These are phyloP conservation scores for Eurystomus gularis DNA, from an alignment of 2,113 vertebrate species.

Conservation along the genomic window DNA sequence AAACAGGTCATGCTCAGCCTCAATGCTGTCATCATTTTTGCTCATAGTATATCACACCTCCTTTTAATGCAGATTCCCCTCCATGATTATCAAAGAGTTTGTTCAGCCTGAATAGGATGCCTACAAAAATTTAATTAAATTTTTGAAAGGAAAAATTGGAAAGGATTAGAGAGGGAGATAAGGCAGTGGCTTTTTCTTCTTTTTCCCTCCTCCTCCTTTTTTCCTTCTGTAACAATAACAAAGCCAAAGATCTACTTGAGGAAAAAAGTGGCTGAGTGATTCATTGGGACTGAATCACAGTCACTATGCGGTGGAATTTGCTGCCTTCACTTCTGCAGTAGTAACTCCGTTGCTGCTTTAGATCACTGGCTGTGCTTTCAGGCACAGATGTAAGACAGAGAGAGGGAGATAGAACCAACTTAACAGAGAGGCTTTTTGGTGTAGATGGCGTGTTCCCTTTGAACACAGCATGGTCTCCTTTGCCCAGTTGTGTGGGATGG, in stretches of 20 bases:
- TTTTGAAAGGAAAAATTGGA: not conserved
- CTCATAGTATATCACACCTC: not conserved
- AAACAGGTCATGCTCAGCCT: not conserved
- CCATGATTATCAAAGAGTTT: not conserved
- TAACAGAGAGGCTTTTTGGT: not conserved
- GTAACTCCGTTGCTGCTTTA: not conserved
- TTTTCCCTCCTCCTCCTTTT: not conserved
- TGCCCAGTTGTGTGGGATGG: not conserved
- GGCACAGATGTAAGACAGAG: not conserved
- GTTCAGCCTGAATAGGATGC: not conserved
- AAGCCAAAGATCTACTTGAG: conserved; percentile 28
- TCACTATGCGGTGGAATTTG: not conserved
- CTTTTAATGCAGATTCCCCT: not conserved
- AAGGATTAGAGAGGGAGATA: not conserved
- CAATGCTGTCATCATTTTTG: not conserved
- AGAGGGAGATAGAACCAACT: not conserved
- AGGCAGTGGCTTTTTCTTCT: not conserved
- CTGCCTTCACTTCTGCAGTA: conserved; percentile 1
- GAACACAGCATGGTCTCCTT: not conserved
- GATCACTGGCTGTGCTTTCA: not conserved
- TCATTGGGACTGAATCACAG: conserved; percentile 55
- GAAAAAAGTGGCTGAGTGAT: conserved; percentile 25
- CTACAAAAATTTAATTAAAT: not conserved
- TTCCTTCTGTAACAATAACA: not conserved
- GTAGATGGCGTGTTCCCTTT: not conserved